Conservation (phyloP, 1,140 invertebrate genomes). For the Brachionus angularis region DNA sequence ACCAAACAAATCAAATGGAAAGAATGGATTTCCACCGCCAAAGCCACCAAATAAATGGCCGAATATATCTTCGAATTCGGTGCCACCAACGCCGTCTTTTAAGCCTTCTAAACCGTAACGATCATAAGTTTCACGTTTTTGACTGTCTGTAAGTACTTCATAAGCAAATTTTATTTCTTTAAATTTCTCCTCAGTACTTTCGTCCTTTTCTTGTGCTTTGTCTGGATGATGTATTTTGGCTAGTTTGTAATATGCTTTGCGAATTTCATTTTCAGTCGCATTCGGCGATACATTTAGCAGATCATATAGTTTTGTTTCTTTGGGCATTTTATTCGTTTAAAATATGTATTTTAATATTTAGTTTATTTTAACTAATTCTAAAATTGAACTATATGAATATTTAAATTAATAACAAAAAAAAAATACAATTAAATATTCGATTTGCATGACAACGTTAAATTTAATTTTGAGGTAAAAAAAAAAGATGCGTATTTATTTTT, state of each 20-base stretch:
- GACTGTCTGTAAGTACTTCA: slow-evolving; percentile 34
- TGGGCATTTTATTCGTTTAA: slow-evolving; percentile 7
- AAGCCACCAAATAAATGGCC: slow-evolving; percentile 30
- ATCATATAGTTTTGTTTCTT: slow-evolving; percentile 41
- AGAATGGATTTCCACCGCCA: slow-evolving; percentile 35
- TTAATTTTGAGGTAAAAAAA: no score
- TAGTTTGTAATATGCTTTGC: slow-evolving; percentile 78
- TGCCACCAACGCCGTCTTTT: slow-evolving; percentile 41
- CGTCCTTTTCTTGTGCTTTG: slow-evolving; percentile 93
- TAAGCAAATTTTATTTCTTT: slow-evolving; percentile 44
- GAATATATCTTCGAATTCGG: slow-evolving; percentile 36
- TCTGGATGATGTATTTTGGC: slow-evolving; percentile 99
- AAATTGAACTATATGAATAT: no score
- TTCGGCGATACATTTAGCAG: slow-evolving; percentile 29
- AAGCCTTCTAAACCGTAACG: slow-evolving; percentile 37
- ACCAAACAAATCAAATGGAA: slow-evolving; percentile 41
- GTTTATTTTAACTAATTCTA: no score
- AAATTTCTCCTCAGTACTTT: slow-evolving; percentile 78
- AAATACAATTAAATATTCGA: no score
- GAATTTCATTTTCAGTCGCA: slow-evolving; percentile 5
- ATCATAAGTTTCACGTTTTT: slow-evolving; percentile 41
- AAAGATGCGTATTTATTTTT: no score
- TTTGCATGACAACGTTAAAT: no score
- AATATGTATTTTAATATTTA: no score
- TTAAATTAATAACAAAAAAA: no score